Conservation (phyloP, 2,113 vertebrate species). For the Kryptolebias marmoratus region DNA sequence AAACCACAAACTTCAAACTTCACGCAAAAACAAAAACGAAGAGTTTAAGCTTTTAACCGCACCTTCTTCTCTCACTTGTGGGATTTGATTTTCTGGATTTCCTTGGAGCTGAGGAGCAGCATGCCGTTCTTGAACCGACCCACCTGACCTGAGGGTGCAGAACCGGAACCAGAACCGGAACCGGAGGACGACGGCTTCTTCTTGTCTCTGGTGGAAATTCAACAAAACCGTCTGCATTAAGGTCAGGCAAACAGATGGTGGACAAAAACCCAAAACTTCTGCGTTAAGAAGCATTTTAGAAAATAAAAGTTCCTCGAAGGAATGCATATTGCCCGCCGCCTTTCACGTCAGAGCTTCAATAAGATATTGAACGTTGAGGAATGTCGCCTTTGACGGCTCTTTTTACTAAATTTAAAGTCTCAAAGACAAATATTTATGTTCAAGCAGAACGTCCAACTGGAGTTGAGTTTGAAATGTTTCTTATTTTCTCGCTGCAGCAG, state of each 20-base stretch:
- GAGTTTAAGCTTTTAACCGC: no score
- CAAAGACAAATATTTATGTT: no score
- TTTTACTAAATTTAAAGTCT: no score
- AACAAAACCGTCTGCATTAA: background rate
- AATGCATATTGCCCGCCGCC: no score
- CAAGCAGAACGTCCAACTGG: no score
- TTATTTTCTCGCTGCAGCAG: background rate
- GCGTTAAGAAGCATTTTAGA: no score
- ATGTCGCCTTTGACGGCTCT: no score
- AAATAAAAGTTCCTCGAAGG: background rate
- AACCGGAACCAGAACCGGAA: conserved; percentile 63
- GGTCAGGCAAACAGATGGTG: background rate
- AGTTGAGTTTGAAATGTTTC: no score
- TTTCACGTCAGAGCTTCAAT: no score
- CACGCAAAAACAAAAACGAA: no score
- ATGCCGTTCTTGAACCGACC: conserved; percentile 94
- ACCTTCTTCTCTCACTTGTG: conserved; percentile 69
- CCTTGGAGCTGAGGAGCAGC: conserved; percentile 86
- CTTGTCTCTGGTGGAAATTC: conserved; percentile 75
- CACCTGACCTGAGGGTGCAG: conserved; percentile 84
- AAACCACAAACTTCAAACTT: background rate
- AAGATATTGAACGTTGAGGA: no score
- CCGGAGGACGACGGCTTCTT: conserved; percentile 80
- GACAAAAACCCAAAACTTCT: no score
- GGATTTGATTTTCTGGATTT: conserved; percentile 91